These are phyloP conservation scores for Dolichoris vasculosae DNA, from an alignment of 1,140 invertebrate species.

Conservation along the genomic window DNA sequence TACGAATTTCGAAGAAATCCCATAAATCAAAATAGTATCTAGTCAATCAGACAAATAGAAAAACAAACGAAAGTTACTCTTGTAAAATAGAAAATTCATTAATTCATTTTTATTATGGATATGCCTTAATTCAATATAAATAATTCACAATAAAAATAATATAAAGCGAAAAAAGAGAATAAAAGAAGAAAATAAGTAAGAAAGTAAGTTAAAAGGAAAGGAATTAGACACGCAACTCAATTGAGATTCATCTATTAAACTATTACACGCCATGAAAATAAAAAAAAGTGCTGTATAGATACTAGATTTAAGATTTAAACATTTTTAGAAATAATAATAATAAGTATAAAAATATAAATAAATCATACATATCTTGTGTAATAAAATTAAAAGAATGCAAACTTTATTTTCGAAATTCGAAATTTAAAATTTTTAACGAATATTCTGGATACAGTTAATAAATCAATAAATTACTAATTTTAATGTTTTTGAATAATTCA, in stretches of 20 bases:
- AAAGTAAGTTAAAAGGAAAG: constrained; percentile 9
- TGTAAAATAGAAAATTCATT: constrained; percentile 39
- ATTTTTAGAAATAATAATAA: background rate
- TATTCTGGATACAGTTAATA: too few relatives aligned
- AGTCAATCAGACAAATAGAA: background rate
- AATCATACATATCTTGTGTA: background rate
- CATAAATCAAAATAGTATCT: constrained; percentile 21
- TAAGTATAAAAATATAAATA: background rate
- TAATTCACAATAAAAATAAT: too few relatives aligned
- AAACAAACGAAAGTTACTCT: constrained; percentile 19
- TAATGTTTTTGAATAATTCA: too few relatives aligned
- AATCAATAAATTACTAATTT: too few relatives aligned
- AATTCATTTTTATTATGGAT: constrained; percentile 16
- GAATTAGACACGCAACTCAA: constrained; percentile 18
- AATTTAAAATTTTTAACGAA: too few relatives aligned
- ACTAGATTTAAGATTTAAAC: background rate
- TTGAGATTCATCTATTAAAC: background rate
- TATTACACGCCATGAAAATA: background rate
- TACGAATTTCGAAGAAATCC: background rate
- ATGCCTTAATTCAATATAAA: constrained; percentile 33
- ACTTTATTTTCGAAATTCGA: too few relatives aligned
- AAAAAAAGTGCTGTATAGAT: background rate
- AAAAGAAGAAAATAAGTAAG: background rate
- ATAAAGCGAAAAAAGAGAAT: background rate
- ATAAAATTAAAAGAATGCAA: too few relatives aligned